Evolutionary conservation across 2,888 invertebrate species (phyloP).

Genomic region (Empis livida): DNA sequence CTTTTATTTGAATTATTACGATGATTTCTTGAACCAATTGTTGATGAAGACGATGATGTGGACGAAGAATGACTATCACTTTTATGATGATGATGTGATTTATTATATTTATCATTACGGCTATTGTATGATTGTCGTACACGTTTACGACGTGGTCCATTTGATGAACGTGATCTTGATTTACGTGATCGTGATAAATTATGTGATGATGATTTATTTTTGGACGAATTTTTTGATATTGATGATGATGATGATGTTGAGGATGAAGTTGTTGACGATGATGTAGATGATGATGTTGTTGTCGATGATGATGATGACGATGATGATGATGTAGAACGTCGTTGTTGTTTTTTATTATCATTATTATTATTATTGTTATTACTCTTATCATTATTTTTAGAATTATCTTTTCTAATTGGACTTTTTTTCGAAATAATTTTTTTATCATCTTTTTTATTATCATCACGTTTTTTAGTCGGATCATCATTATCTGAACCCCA

Average conservation of each 20-base stretch:
- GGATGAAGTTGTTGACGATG: slow-evolving; percentile 18
- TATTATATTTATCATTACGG: too few relatives aligned
- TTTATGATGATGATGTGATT: too few relatives aligned
- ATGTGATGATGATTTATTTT: not conserved
- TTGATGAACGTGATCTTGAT: not conserved
- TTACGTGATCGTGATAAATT: not conserved
- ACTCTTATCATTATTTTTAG: slow-evolving; percentile 4
- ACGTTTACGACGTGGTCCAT: not conserved
- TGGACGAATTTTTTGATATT: slow-evolving; percentile 11
- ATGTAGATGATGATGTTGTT: slow-evolving; percentile 12
- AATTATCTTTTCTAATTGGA: not conserved
- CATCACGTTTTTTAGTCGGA: not conserved
- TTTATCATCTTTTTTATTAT: not conserved
- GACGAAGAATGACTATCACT: too few relatives aligned
- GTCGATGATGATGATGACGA: slow-evolving; percentile 8
- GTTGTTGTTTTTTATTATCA: slow-evolving; percentile 2
- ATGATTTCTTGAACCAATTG: too few relatives aligned
- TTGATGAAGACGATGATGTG: too few relatives aligned
- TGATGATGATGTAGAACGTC: slow-evolving; percentile 11
- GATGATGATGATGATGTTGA: slow-evolving; percentile 25
- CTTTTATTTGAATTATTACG: too few relatives aligned
- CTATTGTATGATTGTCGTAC: not conserved
- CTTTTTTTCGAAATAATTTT: slow-evolving; percentile 6
- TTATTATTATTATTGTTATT: slow-evolving; percentile 8
- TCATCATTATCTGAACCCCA: slow-evolving; percentile 52